Evolutionary conservation across 1,140 invertebrate species (phyloP).

Genomic region (Ylistrum balloti): DNA sequence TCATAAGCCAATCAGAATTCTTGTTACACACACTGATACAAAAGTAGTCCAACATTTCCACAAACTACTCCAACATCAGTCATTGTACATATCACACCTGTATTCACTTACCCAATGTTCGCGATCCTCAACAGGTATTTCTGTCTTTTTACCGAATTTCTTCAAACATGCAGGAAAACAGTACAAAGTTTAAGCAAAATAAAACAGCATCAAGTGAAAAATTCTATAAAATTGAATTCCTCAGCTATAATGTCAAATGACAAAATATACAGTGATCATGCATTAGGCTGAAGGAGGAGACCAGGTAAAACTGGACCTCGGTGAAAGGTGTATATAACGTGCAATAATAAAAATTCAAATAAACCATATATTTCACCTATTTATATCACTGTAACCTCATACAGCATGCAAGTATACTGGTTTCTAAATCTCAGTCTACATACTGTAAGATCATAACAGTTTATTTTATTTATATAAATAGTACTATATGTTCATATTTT

Average conservation of each 20-base stretch:
- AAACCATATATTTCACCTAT: background rate
- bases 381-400: background rate
- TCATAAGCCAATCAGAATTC: background rate
- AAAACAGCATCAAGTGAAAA: conserved; percentile 16
- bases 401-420: background rate
- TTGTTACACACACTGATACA: background rate
- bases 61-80: background rate
- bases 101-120: conserved; percentile 56
- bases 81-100: background rate
- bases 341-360: background rate
- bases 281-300: background rate
- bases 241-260: background rate
- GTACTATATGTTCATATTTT: background rate
- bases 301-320: background rate
- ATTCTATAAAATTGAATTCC: background rate
- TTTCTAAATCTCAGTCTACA: too few relatives aligned
- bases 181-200: conserved; percentile 50
- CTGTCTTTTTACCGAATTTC: conserved; percentile 56
- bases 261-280: background rate
- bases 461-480: background rate
- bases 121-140: conserved; percentile 53
- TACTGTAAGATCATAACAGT: too few relatives aligned
- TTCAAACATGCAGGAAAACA: conserved; percentile 56
- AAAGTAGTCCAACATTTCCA: too few relatives aligned
- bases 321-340: background rate